Percentiles rank a stretch among this genome's conserved stretches.
These are phyloP conservation scores for Alcis repandata DNA, from an alignment of 2,888 invertebrate species.

Conservation along the genomic window DNA sequence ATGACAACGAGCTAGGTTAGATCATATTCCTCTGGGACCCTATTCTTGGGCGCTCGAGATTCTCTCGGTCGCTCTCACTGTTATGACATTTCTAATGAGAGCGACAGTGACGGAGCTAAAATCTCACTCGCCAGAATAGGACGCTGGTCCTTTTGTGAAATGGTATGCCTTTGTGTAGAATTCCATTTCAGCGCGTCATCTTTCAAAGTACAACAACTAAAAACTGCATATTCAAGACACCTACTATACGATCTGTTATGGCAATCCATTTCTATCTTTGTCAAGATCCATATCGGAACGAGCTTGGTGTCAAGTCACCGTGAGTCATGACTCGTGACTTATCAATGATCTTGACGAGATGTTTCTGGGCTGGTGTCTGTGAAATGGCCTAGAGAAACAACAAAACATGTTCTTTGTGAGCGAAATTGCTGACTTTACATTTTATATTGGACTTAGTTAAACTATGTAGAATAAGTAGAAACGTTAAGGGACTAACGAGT, in stretches of 20 bases:
- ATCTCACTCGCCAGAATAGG: too few relatives aligned
- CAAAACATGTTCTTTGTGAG: conserved; percentile 12
- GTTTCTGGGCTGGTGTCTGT: background rate
- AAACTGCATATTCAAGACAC: background rate
- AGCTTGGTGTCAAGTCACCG: conserved; percentile 4
- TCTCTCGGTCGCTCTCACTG: too few relatives aligned
- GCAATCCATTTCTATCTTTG: conserved; percentile 6
- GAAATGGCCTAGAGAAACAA: background rate
- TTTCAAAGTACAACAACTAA: background rate
- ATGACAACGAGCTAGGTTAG: too few relatives aligned
- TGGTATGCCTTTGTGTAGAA: background rate
- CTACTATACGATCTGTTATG: background rate
- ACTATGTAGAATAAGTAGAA: background rate
- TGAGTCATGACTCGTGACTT: conserved; percentile 1
- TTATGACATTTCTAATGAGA: too few relatives aligned
- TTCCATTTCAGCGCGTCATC: background rate
- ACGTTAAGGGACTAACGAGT: background rate
- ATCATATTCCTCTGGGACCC: too few relatives aligned
- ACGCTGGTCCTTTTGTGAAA: background rate
- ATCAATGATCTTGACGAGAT: conserved; percentile 27
- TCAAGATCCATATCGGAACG: conserved; percentile 10
- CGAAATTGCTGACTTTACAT: conserved; percentile 4
- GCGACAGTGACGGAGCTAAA: too few relatives aligned
- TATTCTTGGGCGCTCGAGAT: too few relatives aligned
- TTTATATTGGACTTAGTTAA: conserved; percentile 3